These are phyloP conservation scores for Macrotis lagotis DNA, from an alignment of 2,113 vertebrate genomes.

Conservation along the genomic window DNA sequence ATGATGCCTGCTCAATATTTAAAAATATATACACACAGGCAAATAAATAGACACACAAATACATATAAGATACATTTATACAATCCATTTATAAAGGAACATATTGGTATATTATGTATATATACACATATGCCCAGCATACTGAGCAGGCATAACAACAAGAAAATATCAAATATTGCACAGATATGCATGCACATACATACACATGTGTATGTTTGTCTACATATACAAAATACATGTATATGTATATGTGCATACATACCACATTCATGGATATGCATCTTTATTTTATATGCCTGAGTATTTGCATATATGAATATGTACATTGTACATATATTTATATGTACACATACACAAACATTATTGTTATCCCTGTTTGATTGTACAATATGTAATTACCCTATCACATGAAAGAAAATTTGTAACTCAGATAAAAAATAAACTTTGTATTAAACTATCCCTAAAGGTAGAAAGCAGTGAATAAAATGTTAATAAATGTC, in stretches of 20 bases:
- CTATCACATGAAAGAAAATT: conserved; percentile 38
- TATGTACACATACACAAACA: background rate
- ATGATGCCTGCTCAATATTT: background rate
- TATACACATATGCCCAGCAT: background rate
- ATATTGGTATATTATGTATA: too few relatives aligned
- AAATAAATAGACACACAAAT: too few relatives aligned
- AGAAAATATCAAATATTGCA: background rate
- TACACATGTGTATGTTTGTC: background rate
- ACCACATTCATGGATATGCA: too few relatives aligned
- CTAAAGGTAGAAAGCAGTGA: conserved; percentile 38
- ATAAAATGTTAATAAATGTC: conserved; percentile 40
- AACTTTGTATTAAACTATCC: background rate
- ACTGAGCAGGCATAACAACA: background rate
- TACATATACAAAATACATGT: background rate
- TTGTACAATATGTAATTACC: conserved; percentile 31
- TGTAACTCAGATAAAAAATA: background rate
- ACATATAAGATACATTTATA: too few relatives aligned
- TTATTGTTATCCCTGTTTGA: background rate
- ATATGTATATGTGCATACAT: background rate
- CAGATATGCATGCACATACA: too few relatives aligned
- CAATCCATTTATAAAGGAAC: too few relatives aligned
- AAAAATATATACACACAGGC: background rate
- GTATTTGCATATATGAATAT: too few relatives aligned
- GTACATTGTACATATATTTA: too few relatives aligned
- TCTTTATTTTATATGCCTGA: too few relatives aligned